A percentile compares a stretch with the other conserved stretches of the same genome.
phyloP scores from a whole-genome alignment of 2,113 vertebrate genomes.

The Craseonycteris thonglongyai region DNA sequence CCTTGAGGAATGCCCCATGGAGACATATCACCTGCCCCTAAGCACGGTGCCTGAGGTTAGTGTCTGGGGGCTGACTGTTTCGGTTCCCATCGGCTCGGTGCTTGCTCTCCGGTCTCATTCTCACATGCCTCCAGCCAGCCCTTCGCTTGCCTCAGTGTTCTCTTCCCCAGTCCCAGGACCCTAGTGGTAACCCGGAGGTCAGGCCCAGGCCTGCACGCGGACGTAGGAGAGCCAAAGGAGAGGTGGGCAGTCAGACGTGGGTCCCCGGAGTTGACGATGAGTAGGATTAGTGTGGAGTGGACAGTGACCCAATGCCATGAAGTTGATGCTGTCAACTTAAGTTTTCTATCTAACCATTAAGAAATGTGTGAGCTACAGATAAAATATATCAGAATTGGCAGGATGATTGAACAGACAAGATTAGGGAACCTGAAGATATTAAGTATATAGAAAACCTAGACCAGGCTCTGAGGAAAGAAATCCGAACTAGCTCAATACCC shows the following conservation, averaged over 20 bases:
- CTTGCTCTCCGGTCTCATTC: neutral
- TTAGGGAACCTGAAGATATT: neutral
- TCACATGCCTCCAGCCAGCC: too few relatives aligned
- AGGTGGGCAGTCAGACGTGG: neutral
- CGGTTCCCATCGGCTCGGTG: fast-evolving
- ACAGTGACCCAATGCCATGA: neutral
- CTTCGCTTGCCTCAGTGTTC: too few relatives aligned
- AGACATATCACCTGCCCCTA: neutral
- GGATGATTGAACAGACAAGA: neutral
- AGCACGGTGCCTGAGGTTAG: neutral
- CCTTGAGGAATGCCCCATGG: neutral
- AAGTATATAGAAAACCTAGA: neutral
- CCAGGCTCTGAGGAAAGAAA: neutral
- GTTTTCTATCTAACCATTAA: neutral
- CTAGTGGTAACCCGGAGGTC: neutral
- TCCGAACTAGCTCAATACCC: neutral
- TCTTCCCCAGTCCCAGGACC: too few relatives aligned
- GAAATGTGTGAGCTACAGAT: neutral
- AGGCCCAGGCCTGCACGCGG: neutral
- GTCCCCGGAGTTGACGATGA: neutral
- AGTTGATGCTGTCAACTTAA: neutral
- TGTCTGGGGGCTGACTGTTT: neutral
- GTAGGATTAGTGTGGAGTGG: too few relatives aligned
- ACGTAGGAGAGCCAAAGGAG: neutral
- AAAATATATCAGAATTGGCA: neutral